phyloP scores from a whole-genome alignment of 2,113 vertebrate genomes.

The Leptobrachium leishanense region DNA sequence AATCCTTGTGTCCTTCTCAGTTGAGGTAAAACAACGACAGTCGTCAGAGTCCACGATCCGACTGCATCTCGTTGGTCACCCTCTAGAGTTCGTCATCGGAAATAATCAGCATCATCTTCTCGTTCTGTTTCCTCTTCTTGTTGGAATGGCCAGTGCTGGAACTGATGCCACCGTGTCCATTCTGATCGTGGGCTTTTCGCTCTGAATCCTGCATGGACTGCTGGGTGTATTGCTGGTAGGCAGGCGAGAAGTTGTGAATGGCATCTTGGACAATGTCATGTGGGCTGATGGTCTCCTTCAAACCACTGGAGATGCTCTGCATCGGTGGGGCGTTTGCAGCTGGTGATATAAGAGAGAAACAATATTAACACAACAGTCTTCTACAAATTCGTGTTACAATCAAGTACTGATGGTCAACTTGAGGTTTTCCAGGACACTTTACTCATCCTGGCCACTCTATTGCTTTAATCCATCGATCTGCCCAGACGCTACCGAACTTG shows the following conservation, averaged over 20 bases:
- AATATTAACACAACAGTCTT: no score
- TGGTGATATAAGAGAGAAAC: conserved; percentile 17
- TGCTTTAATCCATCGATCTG: no score
- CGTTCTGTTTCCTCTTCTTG: conserved; percentile 71
- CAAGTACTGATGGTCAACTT: no score
- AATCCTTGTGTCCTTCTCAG: not conserved
- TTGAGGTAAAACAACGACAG: conserved; percentile 24
- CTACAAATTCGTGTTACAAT: no score
- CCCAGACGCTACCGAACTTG: no score
- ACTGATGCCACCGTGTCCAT: conserved; percentile 58
- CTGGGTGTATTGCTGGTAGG: conserved; percentile 89
- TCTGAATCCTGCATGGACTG: conserved; percentile 86
- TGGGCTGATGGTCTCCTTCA: conserved; percentile 92
- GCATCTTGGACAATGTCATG: conserved; percentile 91
- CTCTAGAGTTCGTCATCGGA: conserved; percentile 85
- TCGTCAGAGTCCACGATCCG: not conserved
- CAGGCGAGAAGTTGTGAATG: conserved; percentile 87
- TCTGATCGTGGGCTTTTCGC: conserved; percentile 55
- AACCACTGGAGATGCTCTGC: conserved; percentile 92
- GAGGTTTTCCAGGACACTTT: no score
- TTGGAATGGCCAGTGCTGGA: conserved; percentile 37
- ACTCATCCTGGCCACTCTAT: no score
- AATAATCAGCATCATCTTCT: conserved; percentile 88
- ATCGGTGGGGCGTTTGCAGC: conserved; percentile 79
- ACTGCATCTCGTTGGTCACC: accelerated